Evolutionary conservation across 2,113 vertebrate species (phyloP).

Genomic region (Anarhynchus alexandrinus): DNA sequence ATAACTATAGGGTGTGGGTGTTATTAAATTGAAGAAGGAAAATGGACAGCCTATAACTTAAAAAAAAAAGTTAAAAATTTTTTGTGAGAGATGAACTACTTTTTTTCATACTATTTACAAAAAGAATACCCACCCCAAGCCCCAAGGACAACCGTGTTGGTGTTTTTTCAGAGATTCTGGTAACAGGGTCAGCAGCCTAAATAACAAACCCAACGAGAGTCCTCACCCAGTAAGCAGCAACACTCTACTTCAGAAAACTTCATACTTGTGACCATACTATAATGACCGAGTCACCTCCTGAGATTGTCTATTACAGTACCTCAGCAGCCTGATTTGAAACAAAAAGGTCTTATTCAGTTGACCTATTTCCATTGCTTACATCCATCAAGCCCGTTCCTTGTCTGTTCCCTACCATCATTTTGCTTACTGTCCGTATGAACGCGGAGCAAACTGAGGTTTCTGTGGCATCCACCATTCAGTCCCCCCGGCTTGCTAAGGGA

Average conservation of each 20-base stretch:
- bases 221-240: neutral
- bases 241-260: fast-evolving
- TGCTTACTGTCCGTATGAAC: fast-evolving
- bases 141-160: neutral
- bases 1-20: neutral
- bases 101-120: fast-evolving
- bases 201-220: fast-evolving
- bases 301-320: fast-evolving
- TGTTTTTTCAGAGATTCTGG: neutral
- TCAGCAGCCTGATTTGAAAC: neutral
- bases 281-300: fast-evolving
- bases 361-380: neutral
- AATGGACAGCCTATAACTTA: neutral
- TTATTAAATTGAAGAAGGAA: fast-evolving
- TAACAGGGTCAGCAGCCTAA: too few relatives aligned
- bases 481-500: fast-evolving
- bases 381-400: fast-evolving
- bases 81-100: neutral
- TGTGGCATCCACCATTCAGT: fast-evolving
- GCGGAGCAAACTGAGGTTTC: fast-evolving
- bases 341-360: too few relatives aligned
- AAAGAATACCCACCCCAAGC: neutral
- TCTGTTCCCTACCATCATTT: fast-evolving
- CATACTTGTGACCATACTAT: fast-evolving
- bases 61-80: neutral